Conservation (phyloP, 2,888 invertebrate species). For the Buathra laborator region DNA sequence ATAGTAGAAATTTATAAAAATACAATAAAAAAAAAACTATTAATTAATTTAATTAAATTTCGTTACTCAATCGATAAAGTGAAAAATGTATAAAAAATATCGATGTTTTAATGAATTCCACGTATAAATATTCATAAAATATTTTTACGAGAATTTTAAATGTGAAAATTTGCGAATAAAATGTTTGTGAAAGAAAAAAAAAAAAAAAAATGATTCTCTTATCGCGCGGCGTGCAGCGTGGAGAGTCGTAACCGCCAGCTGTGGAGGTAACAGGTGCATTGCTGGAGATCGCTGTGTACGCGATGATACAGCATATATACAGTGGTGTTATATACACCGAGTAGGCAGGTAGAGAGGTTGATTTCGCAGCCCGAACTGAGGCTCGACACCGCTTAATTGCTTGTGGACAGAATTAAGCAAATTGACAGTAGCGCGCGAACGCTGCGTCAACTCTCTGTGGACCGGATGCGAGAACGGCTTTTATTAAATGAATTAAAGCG, state of each 20-base stretch:
- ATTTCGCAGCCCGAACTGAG: constrained; percentile 31
- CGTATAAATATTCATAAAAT: too few relatives aligned
- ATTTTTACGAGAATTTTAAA: too few relatives aligned
- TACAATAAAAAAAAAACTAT: too few relatives aligned
- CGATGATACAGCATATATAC: constrained; percentile 15
- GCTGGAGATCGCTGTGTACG: background rate
- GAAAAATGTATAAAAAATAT: too few relatives aligned
- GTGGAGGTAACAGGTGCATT: constrained; percentile 12
- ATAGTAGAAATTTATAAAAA: too few relatives aligned
- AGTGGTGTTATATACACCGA: too few relatives aligned
- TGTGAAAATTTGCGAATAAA: background rate
- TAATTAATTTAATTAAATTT: too few relatives aligned
- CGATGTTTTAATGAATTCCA: too few relatives aligned
- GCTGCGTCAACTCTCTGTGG: constrained; percentile 4
- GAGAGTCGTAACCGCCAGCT: constrained; percentile 11
- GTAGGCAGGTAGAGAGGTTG: background rate
- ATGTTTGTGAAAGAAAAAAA: background rate
- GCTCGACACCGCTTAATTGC: constrained; percentile 61
- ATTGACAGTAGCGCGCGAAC: constrained; percentile 47
- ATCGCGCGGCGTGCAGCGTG: background rate
- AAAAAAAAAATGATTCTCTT: background rate
- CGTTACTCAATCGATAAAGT: too few relatives aligned
- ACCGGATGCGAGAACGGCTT: constrained; percentile 22
- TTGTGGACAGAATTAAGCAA: constrained; percentile 63
- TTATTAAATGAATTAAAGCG: constrained; percentile 32